These are phyloP conservation scores for Apostichopus californicus DNA, from an alignment of 35 echinoderm and acorn worm genomes.

Conservation along the genomic window DNA sequence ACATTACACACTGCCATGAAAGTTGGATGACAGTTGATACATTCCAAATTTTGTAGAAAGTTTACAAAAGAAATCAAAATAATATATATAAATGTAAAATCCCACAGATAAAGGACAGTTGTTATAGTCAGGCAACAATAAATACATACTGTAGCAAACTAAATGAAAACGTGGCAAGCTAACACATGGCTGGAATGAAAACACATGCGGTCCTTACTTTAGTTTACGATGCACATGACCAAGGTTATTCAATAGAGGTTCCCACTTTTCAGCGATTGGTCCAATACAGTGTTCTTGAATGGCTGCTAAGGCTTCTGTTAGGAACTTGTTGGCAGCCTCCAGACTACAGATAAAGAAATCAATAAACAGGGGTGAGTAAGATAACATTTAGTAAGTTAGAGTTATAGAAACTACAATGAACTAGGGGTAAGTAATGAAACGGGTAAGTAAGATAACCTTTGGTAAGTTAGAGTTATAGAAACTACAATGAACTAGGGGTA, in stretches of 20 bases:
- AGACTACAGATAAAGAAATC: conserved; percentile 48
- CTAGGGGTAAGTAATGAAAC: not conserved
- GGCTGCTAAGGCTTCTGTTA: conserved; percentile 66
- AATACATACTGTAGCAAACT: too few relatives aligned
- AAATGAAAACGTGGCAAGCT: not conserved
- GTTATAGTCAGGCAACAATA: too few relatives aligned
- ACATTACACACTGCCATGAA: too few relatives aligned
- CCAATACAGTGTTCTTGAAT: conserved; percentile 68
- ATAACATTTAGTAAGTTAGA: too few relatives aligned
- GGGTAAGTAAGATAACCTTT: not conserved
- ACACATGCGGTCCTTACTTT: conserved; percentile 60
- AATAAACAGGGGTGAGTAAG: not conserved
- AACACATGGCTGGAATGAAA: not conserved
- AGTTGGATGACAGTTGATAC: too few relatives aligned
- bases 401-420: too few relatives aligned
- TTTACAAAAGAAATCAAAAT: too few relatives aligned
- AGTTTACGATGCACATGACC: conserved; percentile 92
- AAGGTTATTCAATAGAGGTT: conserved; percentile 91
- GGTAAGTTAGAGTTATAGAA: too few relatives aligned
- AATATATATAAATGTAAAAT: too few relatives aligned
- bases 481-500: too few relatives aligned
- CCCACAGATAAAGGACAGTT: too few relatives aligned
- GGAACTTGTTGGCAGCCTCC: conserved; percentile 69
- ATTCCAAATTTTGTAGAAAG: too few relatives aligned
- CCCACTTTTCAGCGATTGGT: conserved; percentile 89